Conservation (phyloP, 2,113 vertebrate species). For the Channa maculata region DNA sequence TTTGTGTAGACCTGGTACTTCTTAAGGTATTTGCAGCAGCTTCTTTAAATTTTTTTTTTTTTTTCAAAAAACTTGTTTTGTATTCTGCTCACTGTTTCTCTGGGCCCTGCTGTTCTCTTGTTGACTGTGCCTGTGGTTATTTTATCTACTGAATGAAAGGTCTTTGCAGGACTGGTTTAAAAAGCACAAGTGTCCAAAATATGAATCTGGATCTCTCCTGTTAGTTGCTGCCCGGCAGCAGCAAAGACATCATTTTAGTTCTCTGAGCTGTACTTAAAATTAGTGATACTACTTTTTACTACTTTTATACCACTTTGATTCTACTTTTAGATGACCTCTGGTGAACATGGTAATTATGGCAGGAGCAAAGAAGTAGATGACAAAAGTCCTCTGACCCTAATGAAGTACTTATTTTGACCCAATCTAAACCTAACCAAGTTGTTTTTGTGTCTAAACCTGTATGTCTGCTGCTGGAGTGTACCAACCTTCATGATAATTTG, state of each 20-base stretch:
- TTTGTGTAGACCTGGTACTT: slow-evolving; percentile 23
- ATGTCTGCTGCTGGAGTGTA: too few relatives aligned
- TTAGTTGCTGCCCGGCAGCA: neutral
- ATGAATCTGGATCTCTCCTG: neutral
- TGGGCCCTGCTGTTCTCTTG: slow-evolving; percentile 22
- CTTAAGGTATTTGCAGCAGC: slow-evolving; percentile 1
- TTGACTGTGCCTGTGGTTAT: slow-evolving; percentile 10
- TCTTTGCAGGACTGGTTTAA: slow-evolving; percentile 26
- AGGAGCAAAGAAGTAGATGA: too few relatives aligned
- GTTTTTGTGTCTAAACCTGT: too few relatives aligned
- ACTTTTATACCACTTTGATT: too few relatives aligned
- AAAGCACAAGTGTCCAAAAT: slow-evolving; percentile 15
- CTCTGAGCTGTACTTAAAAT: neutral
- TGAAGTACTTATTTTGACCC: too few relatives aligned
- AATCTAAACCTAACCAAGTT: too few relatives aligned
- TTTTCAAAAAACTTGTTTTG: slow-evolving; percentile 3
- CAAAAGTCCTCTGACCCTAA: too few relatives aligned
- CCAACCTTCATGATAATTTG: too few relatives aligned
- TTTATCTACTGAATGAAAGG: slow-evolving; percentile 32
- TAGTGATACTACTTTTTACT: neutral
- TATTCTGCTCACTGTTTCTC: slow-evolving; percentile 24
- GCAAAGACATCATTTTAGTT: neutral
- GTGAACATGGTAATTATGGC: too few relatives aligned
- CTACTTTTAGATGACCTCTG: too few relatives aligned
- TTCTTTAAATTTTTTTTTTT: neutral